A percentile compares a stretch with the other conserved stretches of the same genome.
Conservation (phyloP, 2,797 vertebrate species). For the Myripristis murdjan region DNA sequence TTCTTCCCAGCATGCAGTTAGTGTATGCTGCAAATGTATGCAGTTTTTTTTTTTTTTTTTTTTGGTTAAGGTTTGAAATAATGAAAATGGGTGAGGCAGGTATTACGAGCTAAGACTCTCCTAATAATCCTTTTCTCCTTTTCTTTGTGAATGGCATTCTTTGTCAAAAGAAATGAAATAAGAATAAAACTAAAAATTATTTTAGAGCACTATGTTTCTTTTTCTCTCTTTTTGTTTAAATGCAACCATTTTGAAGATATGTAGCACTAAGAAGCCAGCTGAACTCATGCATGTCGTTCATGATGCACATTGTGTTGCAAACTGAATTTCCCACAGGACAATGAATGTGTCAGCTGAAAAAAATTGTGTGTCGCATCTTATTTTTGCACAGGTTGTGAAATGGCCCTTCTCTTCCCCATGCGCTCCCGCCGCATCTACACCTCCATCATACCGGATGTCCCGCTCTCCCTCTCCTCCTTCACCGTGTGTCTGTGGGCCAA, state of each 20-base stretch:
- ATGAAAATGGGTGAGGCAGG: too few relatives aligned
- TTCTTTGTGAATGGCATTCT: too few relatives aligned
- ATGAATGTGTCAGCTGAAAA: neutral
- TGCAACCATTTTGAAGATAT: neutral
- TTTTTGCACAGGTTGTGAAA: conserved; percentile 89
- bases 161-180: too few relatives aligned
- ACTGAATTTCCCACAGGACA: too few relatives aligned
- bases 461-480: conserved; percentile 86
- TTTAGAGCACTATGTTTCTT: too few relatives aligned
- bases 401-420: conserved; percentile 94
- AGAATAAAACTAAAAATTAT: too few relatives aligned
- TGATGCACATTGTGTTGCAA: neutral
- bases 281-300: neutral
- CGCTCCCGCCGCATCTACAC: conserved; percentile 93
- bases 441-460: conserved; percentile 83
- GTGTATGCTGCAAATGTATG: too few relatives aligned
- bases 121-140: too few relatives aligned
- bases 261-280: neutral
- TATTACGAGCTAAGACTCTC: too few relatives aligned
- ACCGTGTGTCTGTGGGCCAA: conserved; percentile 94
- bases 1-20: too few relatives aligned
- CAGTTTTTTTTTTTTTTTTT: too few relatives aligned
- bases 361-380: conserved; percentile 4
- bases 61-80: too few relatives aligned
- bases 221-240: neutral